Conservation (phyloP, 2,888 invertebrate genomes). For the Metopia argyrocephala region DNA sequence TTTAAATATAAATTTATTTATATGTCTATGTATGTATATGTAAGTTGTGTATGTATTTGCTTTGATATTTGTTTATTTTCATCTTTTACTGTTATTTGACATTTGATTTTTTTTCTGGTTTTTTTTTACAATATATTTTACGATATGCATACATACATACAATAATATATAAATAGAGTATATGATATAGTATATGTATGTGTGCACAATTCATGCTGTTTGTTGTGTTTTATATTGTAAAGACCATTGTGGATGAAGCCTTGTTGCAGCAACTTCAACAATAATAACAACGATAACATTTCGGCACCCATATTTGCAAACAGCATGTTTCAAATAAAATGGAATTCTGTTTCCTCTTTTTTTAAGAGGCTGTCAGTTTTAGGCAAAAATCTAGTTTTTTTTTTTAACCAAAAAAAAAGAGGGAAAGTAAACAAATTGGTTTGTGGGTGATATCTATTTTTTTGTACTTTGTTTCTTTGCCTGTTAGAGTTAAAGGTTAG, state of each 20-base stretch:
- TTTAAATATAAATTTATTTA: constrained; percentile 19
- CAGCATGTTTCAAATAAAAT: constrained; percentile 31
- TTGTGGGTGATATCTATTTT: not conserved
- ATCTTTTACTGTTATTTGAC: constrained; percentile 60
- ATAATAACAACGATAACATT: not conserved
- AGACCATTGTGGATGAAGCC: not conserved
- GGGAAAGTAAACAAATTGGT: too few species aligned
- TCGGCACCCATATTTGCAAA: not conserved
- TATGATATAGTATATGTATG: not conserved
- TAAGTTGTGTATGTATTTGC: not conserved
- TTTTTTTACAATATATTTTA: constrained; percentile 4
- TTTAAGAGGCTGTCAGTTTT: not conserved
- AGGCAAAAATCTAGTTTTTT: not conserved
- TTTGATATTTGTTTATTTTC: constrained; percentile 25
- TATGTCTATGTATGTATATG: not conserved
- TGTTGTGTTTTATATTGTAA: not conserved
- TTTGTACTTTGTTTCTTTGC: not conserved
- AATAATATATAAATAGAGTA: not conserved
- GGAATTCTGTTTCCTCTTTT: constrained; percentile 5
- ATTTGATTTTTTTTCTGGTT: constrained; percentile 42
- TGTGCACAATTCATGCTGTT: not conserved
- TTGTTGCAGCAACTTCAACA: not conserved
- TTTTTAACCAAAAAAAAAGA: too few species aligned
- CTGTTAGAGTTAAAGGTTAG: too few species aligned
- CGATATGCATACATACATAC: not conserved